Conservation (phyloP, 92 coral and sea anemone genomes). For the Porites divaricata region DNA sequence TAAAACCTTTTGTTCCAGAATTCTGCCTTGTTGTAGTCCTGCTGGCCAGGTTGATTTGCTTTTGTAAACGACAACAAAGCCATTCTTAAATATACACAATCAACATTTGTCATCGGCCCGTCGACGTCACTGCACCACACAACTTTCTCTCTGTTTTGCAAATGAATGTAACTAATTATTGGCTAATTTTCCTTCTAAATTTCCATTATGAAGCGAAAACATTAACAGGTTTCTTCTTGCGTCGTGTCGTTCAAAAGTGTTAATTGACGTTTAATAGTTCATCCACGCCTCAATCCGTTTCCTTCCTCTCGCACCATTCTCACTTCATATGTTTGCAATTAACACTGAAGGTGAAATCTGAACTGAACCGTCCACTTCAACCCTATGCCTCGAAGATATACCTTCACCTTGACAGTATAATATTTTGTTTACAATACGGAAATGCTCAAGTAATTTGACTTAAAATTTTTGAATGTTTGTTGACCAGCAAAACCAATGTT, state of each 20-base stretch:
- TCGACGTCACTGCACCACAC: constrained; percentile 11
- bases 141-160: constrained; percentile 4
- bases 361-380: background rate
- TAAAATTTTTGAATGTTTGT: background rate
- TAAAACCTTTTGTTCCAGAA: background rate
- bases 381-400: too few species aligned
- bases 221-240: constrained; percentile 28
- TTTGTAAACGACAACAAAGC: constrained; percentile 25
- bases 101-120: constrained; percentile 5
- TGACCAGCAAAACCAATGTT: background rate
- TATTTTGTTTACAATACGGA: too few species aligned
- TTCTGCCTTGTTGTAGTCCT: constrained; percentile 15
- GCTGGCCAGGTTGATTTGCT: constrained; percentile 34
- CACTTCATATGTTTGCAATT: constrained; percentile 27
- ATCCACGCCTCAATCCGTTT: constrained; percentile 19
- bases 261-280: constrained; percentile 48
- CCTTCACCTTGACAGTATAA: too few species aligned
- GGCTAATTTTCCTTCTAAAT: constrained; percentile 2
- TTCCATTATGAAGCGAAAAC: constrained; percentile 27
- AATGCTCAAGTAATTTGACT: too few species aligned
- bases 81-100: background rate
- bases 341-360: constrained; percentile 11
- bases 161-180: constrained; percentile 31
- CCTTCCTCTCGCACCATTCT: background rate
- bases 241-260: constrained; percentile 29